Conservation (phyloP, 2,113 vertebrate genomes). For the Mormoops blainvillei region DNA sequence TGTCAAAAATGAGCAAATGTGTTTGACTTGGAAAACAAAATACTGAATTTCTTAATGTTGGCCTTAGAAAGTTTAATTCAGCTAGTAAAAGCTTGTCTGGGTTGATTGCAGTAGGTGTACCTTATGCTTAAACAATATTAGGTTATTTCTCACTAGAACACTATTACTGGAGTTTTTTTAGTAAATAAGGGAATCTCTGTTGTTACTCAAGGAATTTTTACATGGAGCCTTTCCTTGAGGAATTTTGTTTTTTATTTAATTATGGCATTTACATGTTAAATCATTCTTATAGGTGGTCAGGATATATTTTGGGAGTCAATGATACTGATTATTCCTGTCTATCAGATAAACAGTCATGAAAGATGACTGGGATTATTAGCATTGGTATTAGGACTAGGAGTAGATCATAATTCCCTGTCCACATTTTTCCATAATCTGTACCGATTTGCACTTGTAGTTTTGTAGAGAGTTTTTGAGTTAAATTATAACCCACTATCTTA, state of each 20-base stretch:
- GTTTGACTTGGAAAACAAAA: neutral
- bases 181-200: neutral
- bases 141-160: neutral
- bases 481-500: neutral
- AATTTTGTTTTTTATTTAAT: neutral
- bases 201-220: neutral
- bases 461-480: neutral
- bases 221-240: neutral
- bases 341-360: neutral
- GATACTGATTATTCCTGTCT: neutral
- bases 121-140: neutral
- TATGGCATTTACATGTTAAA: neutral
- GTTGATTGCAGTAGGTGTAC: neutral
- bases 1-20: neutral
- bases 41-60: neutral
- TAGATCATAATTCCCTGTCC: neutral
- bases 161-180: neutral
- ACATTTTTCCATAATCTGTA: neutral
- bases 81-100: neutral
- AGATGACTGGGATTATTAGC: neutral
- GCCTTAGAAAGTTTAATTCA: neutral
- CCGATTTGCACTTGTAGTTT: neutral
- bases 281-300: neutral
- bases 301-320: neutral
- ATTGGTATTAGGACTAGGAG: neutral